Base-by-base conservation (phyloP, 2,113 vertebrate species). In the Spheniscus mendiculus region DNA sequence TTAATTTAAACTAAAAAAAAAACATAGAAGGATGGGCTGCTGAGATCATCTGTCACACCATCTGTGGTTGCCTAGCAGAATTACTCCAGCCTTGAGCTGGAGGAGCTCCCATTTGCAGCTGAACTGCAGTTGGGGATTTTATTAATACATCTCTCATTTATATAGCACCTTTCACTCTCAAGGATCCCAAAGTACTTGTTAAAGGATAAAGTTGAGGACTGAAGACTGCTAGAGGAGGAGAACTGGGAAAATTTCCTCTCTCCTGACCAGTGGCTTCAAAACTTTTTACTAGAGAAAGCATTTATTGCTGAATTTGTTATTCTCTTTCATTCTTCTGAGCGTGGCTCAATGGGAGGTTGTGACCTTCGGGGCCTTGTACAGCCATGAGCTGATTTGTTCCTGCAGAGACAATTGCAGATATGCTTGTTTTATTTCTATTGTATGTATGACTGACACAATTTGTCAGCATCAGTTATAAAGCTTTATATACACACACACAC, bases 41-140 rank as follows among this genome's bases (percentile, higher is more conserved):
- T 96, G 97, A 97, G 97, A 94, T 98, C 97, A 97, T 97, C 97
- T 97, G 97, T 96, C 97, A 97, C 95, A 97, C 97, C 97, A 98
- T 97, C 97, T 98, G 97, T 96, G 90, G 95, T 95, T 97, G 91
- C 97, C 89, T 92, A 93, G 92, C 89, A 97, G 91, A 96, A 96
- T 96, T 97, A 95, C 96, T 96, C 96, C 82, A 96, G 93, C 94
- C 95, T 94, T 94, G 97, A 97, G 94, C 95, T 95, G 89, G 71
- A 97, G 93, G 70, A 95, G 72, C 89, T 96, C 91, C 95, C 93
- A 90, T 91, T 95, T 95, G 89, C 91, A 94, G 92, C 95, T 92
- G 93, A 97, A 93, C 87, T 98, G 92, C 97, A 93, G 87, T 95
- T 95, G 92, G 96, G 83, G 90, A 70, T 95, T 96, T 98, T 97